phyloP scores from a whole-genome alignment of 2,888 invertebrate species.

The Nephrotoma guestfalica region DNA sequence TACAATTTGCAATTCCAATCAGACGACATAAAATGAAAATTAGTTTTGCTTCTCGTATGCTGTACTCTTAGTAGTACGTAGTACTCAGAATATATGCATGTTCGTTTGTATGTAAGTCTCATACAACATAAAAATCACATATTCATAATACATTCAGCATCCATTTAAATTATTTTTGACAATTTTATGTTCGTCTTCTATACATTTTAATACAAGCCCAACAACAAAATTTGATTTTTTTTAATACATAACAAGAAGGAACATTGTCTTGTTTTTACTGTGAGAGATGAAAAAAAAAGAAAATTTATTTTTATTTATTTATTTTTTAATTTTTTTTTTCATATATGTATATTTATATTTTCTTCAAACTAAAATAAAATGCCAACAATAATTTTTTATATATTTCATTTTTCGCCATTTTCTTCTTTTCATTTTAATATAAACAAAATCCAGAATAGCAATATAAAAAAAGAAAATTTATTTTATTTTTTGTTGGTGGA shows the following conservation, averaged over 20 bases:
- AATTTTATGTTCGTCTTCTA: not conserved
- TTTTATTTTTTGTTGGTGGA: not conserved
- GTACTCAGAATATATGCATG: not conserved
- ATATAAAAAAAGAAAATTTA: not conserved
- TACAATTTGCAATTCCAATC: not conserved
- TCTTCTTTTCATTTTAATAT: not conserved
- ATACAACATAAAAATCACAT: slow-evolving; percentile 2
- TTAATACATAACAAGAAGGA: not conserved
- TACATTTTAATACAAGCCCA: not conserved
- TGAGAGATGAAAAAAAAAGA: not conserved
- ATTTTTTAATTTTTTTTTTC: not conserved
- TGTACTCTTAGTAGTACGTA: not conserved
- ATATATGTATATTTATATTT: not conserved
- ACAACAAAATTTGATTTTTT: not conserved
- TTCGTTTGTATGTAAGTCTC: not conserved
- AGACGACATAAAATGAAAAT: not conserved
- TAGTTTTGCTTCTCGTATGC: not conserved
- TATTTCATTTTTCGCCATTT: not conserved
- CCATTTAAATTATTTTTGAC: slow-evolving; percentile 5
- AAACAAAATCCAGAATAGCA: not conserved
- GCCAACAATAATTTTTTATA: slow-evolving; percentile 1
- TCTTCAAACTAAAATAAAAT: not conserved
- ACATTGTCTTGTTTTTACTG: not conserved
- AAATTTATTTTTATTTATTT: not conserved
- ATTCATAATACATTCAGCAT: slow-evolving; percentile 3